phyloP scores from a whole-genome alignment of 1,140 invertebrate genomes.

The Dendrolimus punctatus region DNA sequence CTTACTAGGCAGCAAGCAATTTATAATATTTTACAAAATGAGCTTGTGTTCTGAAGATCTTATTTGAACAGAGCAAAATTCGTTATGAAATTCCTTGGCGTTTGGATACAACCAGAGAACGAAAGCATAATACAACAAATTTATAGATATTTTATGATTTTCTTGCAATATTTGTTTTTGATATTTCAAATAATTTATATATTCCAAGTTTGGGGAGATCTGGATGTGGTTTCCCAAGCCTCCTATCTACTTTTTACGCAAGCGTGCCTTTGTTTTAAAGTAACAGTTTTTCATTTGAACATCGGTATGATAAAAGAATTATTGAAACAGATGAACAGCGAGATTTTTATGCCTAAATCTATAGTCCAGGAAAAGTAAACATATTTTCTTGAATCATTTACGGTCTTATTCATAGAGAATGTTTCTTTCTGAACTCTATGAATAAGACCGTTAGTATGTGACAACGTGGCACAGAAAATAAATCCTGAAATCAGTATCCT shows the following conservation, averaged over 20 bases:
- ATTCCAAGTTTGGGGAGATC: constrained; percentile 46
- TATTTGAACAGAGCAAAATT: constrained; percentile 51
- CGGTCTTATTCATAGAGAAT: neutral
- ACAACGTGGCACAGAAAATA: no score
- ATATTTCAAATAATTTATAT: constrained; percentile 56
- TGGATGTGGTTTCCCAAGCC: constrained; percentile 50
- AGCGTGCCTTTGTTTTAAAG: constrained; percentile 56
- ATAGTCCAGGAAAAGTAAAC: constrained; percentile 37
- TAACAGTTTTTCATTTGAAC: constrained; percentile 47
- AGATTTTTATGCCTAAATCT: constrained; percentile 39
- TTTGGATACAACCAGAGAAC: constrained; percentile 41
- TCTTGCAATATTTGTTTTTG: constrained; percentile 50
- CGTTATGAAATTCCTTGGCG: constrained; percentile 50
- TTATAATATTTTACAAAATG: neutral
- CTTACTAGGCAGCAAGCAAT: no score
- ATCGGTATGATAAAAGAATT: constrained; percentile 30
- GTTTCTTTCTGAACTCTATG: no score
- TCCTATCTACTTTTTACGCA: constrained; percentile 56
- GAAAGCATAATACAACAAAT: constrained; percentile 25
- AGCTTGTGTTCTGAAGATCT: constrained; percentile 29
- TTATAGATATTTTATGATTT: constrained; percentile 48
- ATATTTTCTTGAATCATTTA: neutral
- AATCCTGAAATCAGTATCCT: constrained; percentile 27
- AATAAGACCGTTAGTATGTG: no score
- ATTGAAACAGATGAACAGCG: constrained; percentile 38